Base-by-base conservation (phyloP, 2,888 invertebrate species). In the Thymelicus sylvestris region DNA sequence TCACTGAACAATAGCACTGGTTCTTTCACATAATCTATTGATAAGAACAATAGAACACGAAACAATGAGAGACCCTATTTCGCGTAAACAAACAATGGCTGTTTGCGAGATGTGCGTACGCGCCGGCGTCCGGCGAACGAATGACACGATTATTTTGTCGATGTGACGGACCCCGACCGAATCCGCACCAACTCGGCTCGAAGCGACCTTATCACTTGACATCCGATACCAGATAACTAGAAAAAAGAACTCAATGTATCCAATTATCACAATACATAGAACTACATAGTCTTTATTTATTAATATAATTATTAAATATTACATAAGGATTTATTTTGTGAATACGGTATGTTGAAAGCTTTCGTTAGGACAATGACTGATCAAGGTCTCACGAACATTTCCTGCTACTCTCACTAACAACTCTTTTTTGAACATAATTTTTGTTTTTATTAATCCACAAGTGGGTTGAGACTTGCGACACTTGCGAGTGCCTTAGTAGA, bases 201-300 rank as follows among this genome's bases (percentile, higher is more conserved):
- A 74, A 66, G 66, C 79, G 78, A 78, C 81, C 80, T 85, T 87
- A 88, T 89, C 82, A 78, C 79, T 81, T 79, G 80, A 80, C 85
- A 83, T 80, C 79, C 80, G 79, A 83, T 80, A 81, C 74, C 73
- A 75, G 77, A 78, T 74, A 80, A 78, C 70, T 65, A 59, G n/a
- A 19, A 67, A 66, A 62, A 39, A 71, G 61, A 74, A 71, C 71
- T 76, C 62, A 71, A 73, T 74, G 19, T 57, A 61, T 47, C 61
- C 31, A 61, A 61, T 71, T 71, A 61, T 47, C 61, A 19, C 15
- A n/a, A 19, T 15, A 19, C 31, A 38, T 19, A 48, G 12, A n/a
- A n/a, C n/a, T n/a, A n/a, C n/a, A n/a, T 52, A 60, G 48, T 72
- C 57, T 63, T 24, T 62, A 57, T 13, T 60, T 12, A 31, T 8